phyloP scores from a whole-genome alignment of 2,888 invertebrate species.

The Tinea pellionella region DNA sequence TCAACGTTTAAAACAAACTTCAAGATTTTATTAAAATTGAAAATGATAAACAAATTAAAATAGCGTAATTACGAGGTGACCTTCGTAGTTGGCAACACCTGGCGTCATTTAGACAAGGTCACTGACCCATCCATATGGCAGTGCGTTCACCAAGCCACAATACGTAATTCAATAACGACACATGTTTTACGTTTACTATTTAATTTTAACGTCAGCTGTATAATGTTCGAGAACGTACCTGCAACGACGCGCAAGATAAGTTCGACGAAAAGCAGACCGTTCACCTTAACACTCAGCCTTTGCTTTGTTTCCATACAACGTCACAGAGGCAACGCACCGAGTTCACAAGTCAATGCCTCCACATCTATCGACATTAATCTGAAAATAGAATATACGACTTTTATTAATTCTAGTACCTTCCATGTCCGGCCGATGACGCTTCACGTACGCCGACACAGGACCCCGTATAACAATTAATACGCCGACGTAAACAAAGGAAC shows the following conservation, averaged over 20 bases:
- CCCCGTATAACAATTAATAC: conserved; percentile 34
- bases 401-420: conserved; percentile 34
- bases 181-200: background rate
- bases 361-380: conserved; percentile 63
- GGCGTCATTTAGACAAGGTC: conserved; percentile 4
- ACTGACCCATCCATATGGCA: conserved; percentile 6
- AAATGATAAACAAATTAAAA: background rate
- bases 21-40: background rate
- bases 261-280: conserved; percentile 28
- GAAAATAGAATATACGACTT: conserved; percentile 58
- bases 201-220: too few relatives aligned
- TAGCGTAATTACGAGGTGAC: conserved; percentile 1
- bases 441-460: background rate
- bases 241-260: background rate
- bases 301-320: conserved; percentile 36
- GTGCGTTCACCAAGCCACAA: conserved; percentile 1
- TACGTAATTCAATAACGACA: background rate
- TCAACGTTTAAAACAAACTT: background rate
- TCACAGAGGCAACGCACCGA: conserved; percentile 7
- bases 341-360: conserved; percentile 49
- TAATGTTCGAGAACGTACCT: background rate
- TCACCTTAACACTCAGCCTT: conserved; percentile 53
- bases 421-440: conserved; percentile 11
- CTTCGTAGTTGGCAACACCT: conserved; percentile 9
- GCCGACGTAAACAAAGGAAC: conserved; percentile 49